Evolutionary conservation across 2,113 vertebrate species (phyloP).

Genomic region (Paratilapia polleni): DNA sequence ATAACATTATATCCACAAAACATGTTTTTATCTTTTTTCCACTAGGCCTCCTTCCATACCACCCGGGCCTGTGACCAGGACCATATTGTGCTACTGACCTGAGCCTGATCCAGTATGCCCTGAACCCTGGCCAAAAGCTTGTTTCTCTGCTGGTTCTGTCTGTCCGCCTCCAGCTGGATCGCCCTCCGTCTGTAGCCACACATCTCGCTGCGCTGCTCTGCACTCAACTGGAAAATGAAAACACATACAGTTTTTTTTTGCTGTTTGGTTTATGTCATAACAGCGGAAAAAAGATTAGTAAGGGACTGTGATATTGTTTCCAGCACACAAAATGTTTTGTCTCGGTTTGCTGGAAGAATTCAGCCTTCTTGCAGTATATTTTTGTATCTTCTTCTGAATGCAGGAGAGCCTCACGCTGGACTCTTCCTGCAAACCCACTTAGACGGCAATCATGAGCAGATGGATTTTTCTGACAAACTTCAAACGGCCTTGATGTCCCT

Average conservation of each 20-base stretch:
- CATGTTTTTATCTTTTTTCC: not conserved
- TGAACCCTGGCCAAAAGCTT: slow-evolving; percentile 83
- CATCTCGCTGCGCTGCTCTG: slow-evolving; percentile 86
- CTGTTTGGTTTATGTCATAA: not conserved
- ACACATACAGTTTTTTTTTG: not conserved
- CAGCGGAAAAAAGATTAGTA: not conserved
- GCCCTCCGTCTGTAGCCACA: slow-evolving; percentile 85
- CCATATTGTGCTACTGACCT: slow-evolving; percentile 73
- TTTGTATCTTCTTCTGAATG: not conserved
- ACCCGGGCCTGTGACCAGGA: not conserved
- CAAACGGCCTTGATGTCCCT: slow-evolving; percentile 26
- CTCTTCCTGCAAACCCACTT: slow-evolving; percentile 17
- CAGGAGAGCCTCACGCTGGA: not conserved
- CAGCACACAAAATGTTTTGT: not conserved
- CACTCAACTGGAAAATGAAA: slow-evolving; percentile 81
- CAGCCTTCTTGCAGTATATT: not conserved
- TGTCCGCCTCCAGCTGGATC: slow-evolving; percentile 80
- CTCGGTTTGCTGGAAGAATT: not conserved
- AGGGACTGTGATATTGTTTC: not conserved
- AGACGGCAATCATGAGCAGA: slow-evolving; percentile 34
- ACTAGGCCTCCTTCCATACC: accelerated
- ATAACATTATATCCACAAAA: not conserved
- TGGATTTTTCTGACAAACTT: slow-evolving; percentile 14
- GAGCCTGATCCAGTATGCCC: slow-evolving; percentile 83
- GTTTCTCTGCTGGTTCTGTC: slow-evolving; percentile 76